Percentiles rank a stretch among this genome's conserved stretches.
Conservation (phyloP, 1,140 invertebrate species). For the Phthorimaea operculella region DNA sequence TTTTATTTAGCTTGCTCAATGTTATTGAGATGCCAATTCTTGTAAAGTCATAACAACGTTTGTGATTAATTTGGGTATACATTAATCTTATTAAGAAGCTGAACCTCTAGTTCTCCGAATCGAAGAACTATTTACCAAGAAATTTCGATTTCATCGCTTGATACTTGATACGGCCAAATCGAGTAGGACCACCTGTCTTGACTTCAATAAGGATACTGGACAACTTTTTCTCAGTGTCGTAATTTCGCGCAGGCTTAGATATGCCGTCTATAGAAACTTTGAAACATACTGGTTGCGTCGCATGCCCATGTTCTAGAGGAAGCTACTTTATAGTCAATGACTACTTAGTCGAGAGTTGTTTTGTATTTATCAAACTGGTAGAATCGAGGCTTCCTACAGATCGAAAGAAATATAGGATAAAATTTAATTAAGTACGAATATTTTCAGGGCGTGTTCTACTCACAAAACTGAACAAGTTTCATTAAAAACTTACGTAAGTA, state of each 20-base stretch:
- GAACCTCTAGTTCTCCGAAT: neutral
- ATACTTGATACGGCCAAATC: neutral
- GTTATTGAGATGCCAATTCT: too few species aligned
- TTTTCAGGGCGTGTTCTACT: too few species aligned
- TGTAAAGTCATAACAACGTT: too few species aligned
- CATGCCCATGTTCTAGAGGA: neutral
- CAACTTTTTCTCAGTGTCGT: conserved; percentile 5
- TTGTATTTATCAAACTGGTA: neutral
- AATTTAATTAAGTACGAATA: too few species aligned
- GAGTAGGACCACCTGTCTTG: neutral
- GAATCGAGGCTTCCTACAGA: too few species aligned
- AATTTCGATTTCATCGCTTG: neutral
- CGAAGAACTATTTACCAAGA: neutral
- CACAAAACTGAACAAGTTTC: too few species aligned
- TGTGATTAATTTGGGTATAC: too few species aligned
- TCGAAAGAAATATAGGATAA: too few species aligned
- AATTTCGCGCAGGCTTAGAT: neutral
- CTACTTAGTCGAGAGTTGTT: neutral
- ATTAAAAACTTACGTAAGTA: too few species aligned
- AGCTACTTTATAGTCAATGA: neutral
- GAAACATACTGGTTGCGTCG: neutral
- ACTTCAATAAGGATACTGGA: conserved; percentile 1
- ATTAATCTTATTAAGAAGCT: too few species aligned
- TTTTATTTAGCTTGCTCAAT: too few species aligned
- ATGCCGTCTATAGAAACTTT: conserved; percentile 1